Conservation (phyloP, 2,797 vertebrate species). For the Rhabdomys pumilio region DNA sequence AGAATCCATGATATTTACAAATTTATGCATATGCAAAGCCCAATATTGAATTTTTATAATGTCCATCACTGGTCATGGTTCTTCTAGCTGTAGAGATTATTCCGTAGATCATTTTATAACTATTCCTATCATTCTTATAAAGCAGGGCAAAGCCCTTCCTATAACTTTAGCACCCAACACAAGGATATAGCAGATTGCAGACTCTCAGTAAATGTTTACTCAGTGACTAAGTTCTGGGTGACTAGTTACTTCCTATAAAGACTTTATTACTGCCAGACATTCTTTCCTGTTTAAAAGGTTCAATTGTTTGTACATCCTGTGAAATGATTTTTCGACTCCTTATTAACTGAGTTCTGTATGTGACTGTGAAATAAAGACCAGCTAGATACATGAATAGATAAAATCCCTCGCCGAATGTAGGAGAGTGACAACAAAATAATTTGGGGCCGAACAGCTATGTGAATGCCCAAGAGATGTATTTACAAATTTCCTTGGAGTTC, state of each 20-base stretch:
- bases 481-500: background rate
- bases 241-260: background rate
- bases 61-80: background rate
- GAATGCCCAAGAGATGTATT: background rate
- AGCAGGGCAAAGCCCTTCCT: background rate
- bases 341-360: background rate
- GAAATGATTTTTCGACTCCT: conserved; percentile 27
- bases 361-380: background rate
- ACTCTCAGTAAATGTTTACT: conserved; percentile 26
- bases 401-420: background rate
- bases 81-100: background rate
- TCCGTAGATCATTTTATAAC: background rate
- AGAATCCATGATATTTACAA: background rate
- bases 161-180: background rate
- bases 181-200: background rate
- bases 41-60: background rate
- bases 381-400: background rate
- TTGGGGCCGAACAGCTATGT: background rate
- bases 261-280: background rate
- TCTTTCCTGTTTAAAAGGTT: conserved; percentile 42
- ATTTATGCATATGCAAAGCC: background rate
- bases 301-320: conserved; percentile 25
- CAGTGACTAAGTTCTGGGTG: background rate
- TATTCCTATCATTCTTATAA: background rate
- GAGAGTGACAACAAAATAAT: background rate